These are phyloP conservation scores for Polietes domitor DNA, from an alignment of 2,888 invertebrate species.

Conservation along the genomic window DNA sequence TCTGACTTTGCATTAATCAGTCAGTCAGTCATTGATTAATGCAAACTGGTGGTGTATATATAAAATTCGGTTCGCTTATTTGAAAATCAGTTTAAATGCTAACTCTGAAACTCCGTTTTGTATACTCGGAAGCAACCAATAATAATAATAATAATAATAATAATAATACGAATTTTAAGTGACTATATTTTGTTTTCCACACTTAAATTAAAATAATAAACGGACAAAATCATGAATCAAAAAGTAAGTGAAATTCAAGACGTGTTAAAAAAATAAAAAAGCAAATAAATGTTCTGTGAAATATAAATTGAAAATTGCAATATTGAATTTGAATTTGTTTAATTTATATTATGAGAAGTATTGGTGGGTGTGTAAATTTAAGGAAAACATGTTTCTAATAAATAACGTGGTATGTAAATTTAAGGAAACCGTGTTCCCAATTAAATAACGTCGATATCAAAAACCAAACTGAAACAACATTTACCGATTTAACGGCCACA, in stretches of 20 bases:
- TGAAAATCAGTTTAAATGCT: slow-evolving; percentile 54
- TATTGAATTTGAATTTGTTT: too few relatives aligned
- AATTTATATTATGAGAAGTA: too few relatives aligned
- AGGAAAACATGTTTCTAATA: too few relatives aligned
- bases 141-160: too few relatives aligned
- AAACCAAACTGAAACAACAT: too few relatives aligned
- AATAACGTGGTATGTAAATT: too few relatives aligned
- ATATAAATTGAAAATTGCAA: too few relatives aligned
- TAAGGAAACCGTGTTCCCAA: too few relatives aligned
- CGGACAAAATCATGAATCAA: slow-evolving; percentile 49
- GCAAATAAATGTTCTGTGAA: not conserved
- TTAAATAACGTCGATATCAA: too few relatives aligned
- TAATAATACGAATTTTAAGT: too few relatives aligned
- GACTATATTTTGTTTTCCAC: not conserved
- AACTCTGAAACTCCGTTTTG: slow-evolving; percentile 43
- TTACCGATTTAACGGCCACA: too few relatives aligned
- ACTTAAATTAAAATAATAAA: slow-evolving; percentile 3
- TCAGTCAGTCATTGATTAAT: slow-evolving; percentile 16
- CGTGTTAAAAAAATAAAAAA: not conserved
- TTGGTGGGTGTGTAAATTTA: too few relatives aligned
- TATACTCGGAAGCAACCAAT: not conserved
- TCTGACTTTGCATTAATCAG: slow-evolving; percentile 42
- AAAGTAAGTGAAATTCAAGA: slow-evolving; percentile 49
- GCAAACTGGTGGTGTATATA: slow-evolving; percentile 58
- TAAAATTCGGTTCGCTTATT: slow-evolving; percentile 58